These are phyloP conservation scores for Cremastinae sp. DNA, from an alignment of 2,888 invertebrate species.

Conservation along the genomic window DNA sequence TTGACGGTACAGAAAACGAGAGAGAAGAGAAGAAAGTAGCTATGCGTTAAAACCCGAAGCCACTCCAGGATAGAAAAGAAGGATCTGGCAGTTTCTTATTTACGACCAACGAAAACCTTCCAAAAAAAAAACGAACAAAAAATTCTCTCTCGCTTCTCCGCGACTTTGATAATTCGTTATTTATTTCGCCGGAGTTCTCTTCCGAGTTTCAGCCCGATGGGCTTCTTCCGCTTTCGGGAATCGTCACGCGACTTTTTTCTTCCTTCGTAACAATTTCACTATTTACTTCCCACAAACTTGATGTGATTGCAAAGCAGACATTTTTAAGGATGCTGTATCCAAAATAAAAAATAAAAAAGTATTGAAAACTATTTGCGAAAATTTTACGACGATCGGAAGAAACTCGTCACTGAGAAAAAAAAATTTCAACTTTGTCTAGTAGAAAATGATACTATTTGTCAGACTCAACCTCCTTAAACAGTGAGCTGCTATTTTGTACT, in stretches of 20 bases:
- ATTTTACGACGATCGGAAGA: too few relatives aligned
- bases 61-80: conserved; percentile 33
- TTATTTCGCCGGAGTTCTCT: conserved; percentile 62
- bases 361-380: too few relatives aligned
- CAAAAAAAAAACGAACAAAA: conserved; percentile 17
- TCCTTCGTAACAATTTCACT: conserved; percentile 4
- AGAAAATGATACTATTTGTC: too few relatives aligned
- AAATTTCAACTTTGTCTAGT: too few relatives aligned
- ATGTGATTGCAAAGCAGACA: too few relatives aligned
- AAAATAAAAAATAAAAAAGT: too few relatives aligned
- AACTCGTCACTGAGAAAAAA: too few relatives aligned
- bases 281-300: too few relatives aligned
- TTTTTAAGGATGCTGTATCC: too few relatives aligned
- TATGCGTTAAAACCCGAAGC: conserved; percentile 22
- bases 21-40: conserved; percentile 6
- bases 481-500: too few relatives aligned
- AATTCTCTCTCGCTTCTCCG: conserved; percentile 10
- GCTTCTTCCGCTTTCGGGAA: conserved; percentile 18
- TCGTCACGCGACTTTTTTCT: conserved; percentile 4
- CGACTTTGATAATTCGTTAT: conserved; percentile 68
- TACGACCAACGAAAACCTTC: conserved; percentile 66
- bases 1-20: conserved; percentile 47
- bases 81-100: conserved; percentile 67
- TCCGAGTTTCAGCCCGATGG: conserved; percentile 15
- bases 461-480: too few relatives aligned